Evolutionary conservation across 2,888 invertebrate genomes (phyloP).

Genomic region (Drosophila niveifrons): DNA sequence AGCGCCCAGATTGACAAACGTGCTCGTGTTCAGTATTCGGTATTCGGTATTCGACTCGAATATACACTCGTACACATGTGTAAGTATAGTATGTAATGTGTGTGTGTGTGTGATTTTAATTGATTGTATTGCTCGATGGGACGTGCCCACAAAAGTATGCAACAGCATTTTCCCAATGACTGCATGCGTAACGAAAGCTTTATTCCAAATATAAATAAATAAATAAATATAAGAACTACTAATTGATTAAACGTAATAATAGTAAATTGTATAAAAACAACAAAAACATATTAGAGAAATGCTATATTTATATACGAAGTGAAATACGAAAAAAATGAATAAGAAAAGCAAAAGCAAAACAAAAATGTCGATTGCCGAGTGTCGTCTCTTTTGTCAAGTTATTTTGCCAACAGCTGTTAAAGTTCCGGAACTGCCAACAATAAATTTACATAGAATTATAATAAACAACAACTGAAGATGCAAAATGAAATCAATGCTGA

Average conservation of each 20-base stretch:
- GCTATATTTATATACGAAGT: constrained; percentile 61
- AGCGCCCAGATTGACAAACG: constrained; percentile 16
- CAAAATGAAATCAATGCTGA: not conserved
- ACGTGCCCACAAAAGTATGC: constrained; percentile 48
- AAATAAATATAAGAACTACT: constrained; percentile 36
- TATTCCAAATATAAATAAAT: constrained; percentile 47
- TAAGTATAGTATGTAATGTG: not conserved
- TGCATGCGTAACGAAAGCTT: constrained; percentile 75
- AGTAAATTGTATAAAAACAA: constrained; percentile 26
- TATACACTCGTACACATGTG: constrained; percentile 12
- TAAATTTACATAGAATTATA: not conserved
- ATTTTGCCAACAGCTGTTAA: constrained; percentile 10
- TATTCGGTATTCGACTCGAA: not conserved
- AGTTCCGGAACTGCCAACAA: not conserved
- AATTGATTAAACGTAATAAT: not conserved
- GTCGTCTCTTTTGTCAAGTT: constrained; percentile 5
- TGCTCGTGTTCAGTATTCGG: not conserved
- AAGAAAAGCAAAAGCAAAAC: not conserved
- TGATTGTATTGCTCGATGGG: constrained; percentile 5
- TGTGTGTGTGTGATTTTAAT: constrained; percentile 14
- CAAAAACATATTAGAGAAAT: constrained; percentile 27
- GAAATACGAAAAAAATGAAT: not conserved
- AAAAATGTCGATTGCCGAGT: not conserved
- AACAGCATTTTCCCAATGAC: constrained; percentile 49
- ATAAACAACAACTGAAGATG: not conserved